phyloP scores from a whole-genome alignment of 2,888 invertebrate genomes.

The Clanis bilineata region DNA sequence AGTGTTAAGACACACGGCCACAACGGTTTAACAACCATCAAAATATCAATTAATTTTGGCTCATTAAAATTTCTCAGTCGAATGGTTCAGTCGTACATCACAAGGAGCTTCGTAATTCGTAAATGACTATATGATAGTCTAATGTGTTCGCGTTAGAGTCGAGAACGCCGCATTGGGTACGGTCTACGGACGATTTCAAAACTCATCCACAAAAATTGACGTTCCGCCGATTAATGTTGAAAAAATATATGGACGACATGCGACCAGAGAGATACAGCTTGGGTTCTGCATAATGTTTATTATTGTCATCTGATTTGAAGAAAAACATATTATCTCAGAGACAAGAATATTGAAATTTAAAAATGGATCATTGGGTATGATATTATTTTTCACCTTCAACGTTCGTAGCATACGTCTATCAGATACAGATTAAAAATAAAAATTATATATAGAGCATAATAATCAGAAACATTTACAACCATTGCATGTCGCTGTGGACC shows the following conservation, averaged over 20 bases:
- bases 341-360: too few species aligned
- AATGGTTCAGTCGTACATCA: constrained; percentile 17
- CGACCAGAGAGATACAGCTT: neutral
- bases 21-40: constrained; percentile 45
- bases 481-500: too few species aligned
- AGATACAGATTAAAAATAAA: too few species aligned
- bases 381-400: too few species aligned
- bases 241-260: constrained; percentile 26
- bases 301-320: neutral
- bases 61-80: constrained; percentile 59
- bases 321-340: too few species aligned
- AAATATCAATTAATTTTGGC: constrained; percentile 66
- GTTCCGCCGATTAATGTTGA: constrained; percentile 39
- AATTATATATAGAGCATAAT: too few species aligned
- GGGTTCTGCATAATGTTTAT: constrained; percentile 31
- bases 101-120: constrained; percentile 10
- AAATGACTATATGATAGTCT: constrained; percentile 1
- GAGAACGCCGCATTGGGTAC: constrained; percentile 17
- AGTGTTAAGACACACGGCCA: constrained; percentile 40
- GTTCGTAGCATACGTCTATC: too few species aligned
- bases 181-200: constrained; percentile 44
- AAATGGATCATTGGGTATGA: too few species aligned
- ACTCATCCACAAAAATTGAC: constrained; percentile 73
- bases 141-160: constrained; percentile 9
- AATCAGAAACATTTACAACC: too few species aligned